Base-by-base conservation (phyloP, 2,888 invertebrate species). In the Unio delphinus region DNA sequence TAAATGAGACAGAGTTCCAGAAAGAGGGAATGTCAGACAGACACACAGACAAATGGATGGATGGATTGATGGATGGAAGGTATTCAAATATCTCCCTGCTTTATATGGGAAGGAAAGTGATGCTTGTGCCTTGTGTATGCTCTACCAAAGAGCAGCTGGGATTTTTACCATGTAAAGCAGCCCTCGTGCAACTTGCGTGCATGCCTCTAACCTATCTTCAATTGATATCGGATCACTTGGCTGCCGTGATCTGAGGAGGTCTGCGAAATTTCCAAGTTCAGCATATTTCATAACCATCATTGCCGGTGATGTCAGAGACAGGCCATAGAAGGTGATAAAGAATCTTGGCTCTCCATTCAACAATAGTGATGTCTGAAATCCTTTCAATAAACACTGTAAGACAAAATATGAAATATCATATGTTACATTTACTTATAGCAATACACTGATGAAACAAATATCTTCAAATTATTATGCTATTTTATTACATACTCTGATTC, bases 141-240 rank as follows among this genome's bases (percentile, higher is more conserved):
- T 45, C 15, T 45, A 3, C 45, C 45, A 45, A 45, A 15, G 3
- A 15, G 15, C 45, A 45, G 45, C 45, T 45, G 45, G 45, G 6
- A 23, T 63, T 11, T 56, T 30, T 64, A 72, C 72, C 72, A 72
- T 72, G 54, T 67, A 69, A 17, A 60, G 67, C 11, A 72, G 62
- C 20, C 69, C 69, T 30, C 66, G 64, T 3, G 64, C 67, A 4
- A 72, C 54, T 56, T 72, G 72, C 30, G 55, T 57, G 0, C 61
- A 61, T 18, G 57, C 64, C 20, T 66, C 54, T 58, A 72, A 55
- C 45, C 69, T 69, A 45, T 67, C 64, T 55, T 69, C 54, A 2
- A 69, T 64, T 7, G 69, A 59, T 58, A 65, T 63, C 0, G 55
- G 63, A 26, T 63, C 63, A 11, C 45, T 55, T 64, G 59, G 54